Conservation (phyloP, 2,797 vertebrate species). For the Enoplosus armatus region DNA sequence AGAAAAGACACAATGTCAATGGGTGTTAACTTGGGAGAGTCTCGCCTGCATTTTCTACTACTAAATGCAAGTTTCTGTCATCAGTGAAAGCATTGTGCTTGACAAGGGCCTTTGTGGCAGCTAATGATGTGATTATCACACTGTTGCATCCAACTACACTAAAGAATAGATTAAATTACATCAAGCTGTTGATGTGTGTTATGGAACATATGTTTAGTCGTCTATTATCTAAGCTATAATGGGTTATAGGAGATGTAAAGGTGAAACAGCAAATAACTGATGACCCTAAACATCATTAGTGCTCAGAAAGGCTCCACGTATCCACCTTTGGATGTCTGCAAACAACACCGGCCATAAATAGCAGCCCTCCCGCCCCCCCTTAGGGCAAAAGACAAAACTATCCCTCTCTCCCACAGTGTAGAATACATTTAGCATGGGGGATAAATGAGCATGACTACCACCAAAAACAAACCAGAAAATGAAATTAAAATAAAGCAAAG, state of each 20-base stretch:
- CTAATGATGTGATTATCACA: constrained; percentile 11
- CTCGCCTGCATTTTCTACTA: not conserved
- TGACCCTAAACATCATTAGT: not conserved
- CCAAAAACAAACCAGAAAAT: not conserved
- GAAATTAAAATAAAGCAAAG: not conserved
- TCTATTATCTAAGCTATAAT: no score
- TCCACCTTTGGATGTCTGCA: constrained; percentile 69
- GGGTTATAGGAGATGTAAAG: not conserved
- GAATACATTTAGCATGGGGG: not conserved
- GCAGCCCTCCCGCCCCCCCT: constrained; percentile 40
- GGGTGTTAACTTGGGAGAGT: constrained; percentile 33
- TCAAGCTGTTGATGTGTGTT: not conserved
- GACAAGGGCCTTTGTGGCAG: constrained; percentile 13
- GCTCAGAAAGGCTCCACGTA: constrained; percentile 32
- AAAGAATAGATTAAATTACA: constrained; percentile 2
- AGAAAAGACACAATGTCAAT: constrained; percentile 36
- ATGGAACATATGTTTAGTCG: no score
- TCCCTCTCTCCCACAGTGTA: constrained; percentile 19
- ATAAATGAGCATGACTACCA: not conserved
- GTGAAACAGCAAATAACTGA: not conserved
- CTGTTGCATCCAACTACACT: not conserved
- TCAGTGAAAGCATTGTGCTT: constrained; percentile 4
- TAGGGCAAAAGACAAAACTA: constrained; percentile 57
- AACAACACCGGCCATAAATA: constrained; percentile 77
- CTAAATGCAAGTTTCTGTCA: constrained; percentile 22